phyloP scores from a whole-genome alignment of 2,113 vertebrate species.

The Bubo scandiacus region DNA sequence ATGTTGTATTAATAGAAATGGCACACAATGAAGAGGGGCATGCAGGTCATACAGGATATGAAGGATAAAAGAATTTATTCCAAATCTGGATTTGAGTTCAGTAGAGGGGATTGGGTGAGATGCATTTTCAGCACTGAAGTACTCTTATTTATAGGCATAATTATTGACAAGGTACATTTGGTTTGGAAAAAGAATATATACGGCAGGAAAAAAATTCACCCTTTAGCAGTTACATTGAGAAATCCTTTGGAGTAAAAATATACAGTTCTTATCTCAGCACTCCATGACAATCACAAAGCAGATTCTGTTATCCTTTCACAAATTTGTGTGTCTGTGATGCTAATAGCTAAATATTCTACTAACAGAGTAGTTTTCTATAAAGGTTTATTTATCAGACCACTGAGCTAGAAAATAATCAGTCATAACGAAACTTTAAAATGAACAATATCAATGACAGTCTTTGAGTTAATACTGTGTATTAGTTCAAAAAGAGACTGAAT shows the following conservation, averaged over 20 bases:
- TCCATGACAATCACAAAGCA: background rate
- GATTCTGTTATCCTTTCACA: background rate
- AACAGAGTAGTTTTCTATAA: background rate
- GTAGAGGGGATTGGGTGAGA: background rate
- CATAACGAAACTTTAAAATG: background rate
- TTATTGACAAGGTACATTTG: background rate
- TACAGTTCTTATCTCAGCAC: background rate
- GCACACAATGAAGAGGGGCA: background rate
- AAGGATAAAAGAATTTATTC: background rate
- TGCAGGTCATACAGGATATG: background rate
- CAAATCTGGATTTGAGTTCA: background rate
- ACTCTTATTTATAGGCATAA: background rate
- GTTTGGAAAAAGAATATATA: background rate
- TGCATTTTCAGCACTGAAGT: background rate
- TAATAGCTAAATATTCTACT: background rate
- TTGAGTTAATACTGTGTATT: background rate
- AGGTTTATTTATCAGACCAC: slow-evolving; percentile 23
- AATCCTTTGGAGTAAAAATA: background rate
- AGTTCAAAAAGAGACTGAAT: background rate
- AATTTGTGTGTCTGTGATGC: background rate
- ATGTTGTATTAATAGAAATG: too few relatives aligned
- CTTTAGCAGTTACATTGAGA: background rate
- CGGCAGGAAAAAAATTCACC: fast-evolving
- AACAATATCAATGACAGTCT: background rate
- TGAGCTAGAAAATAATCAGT: slow-evolving; percentile 29